phyloP scores from a whole-genome alignment of 2,888 invertebrate species.

The Chaetogeoica ovagalla region DNA sequence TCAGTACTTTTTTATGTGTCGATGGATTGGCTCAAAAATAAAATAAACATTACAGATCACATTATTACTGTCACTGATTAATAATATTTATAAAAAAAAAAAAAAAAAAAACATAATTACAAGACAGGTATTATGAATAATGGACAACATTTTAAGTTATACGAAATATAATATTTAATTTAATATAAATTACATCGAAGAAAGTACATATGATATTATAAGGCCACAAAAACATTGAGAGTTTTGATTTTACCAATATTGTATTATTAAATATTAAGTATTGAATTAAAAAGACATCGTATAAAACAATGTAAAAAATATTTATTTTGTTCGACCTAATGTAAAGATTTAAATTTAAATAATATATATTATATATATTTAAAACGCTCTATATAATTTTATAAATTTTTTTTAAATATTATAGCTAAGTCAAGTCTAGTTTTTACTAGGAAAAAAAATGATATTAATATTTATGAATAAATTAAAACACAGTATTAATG shows the following conservation, averaged over 20 bases:
- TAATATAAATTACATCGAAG: slow-evolving; percentile 32
- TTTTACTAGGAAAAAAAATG: slow-evolving; percentile 22
- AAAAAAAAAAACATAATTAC: background rate
- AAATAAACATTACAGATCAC: background rate
- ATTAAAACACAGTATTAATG: slow-evolving; percentile 23
- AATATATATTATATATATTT: background rate
- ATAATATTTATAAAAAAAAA: background rate
- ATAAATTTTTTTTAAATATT: slow-evolving; percentile 32
- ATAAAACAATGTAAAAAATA: slow-evolving; percentile 48
- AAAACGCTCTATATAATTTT: slow-evolving; percentile 29
- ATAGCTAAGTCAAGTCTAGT: slow-evolving; percentile 30
- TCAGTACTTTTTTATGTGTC: background rate
- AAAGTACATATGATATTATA: slow-evolving; percentile 36
- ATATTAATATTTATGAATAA: slow-evolving; percentile 10
- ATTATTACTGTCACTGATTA: background rate
- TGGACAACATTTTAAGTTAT: slow-evolving; percentile 1
- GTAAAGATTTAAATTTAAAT: slow-evolving; percentile 25
- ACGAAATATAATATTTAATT: slow-evolving; percentile 35
- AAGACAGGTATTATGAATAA: background rate
- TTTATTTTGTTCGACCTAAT: slow-evolving; percentile 47
- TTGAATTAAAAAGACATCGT: slow-evolving; percentile 30
- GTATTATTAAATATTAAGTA: slow-evolving; percentile 28
- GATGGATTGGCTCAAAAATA: background rate
- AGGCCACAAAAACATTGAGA: slow-evolving; percentile 46
- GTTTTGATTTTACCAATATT: slow-evolving; percentile 21